Evolutionary conservation across 2,113 vertebrate species (phyloP).

Genomic region (Meles meles): DNA sequence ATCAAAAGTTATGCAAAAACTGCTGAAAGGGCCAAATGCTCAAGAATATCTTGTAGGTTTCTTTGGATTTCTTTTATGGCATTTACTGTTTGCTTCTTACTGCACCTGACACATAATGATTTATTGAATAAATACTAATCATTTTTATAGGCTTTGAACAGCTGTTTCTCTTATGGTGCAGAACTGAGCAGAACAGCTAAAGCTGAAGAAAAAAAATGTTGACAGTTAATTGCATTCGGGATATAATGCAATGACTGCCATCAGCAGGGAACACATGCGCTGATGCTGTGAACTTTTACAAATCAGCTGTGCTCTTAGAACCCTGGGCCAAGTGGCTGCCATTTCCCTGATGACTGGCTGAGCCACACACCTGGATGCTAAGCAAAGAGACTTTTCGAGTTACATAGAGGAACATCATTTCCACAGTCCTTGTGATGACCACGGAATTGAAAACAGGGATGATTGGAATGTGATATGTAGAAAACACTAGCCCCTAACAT

Average conservation of each 20-base stretch:
- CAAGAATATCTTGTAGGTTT: background rate
- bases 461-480: background rate
- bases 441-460: background rate
- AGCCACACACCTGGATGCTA: background rate
- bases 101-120: background rate
- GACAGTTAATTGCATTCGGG: conserved; percentile 22
- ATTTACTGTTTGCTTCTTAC: conserved; percentile 18
- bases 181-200: conserved; percentile 53
- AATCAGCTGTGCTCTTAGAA: conserved; percentile 34
- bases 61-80: background rate
- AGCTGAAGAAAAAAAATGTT: conserved; percentile 35
- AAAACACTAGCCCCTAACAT: background rate
- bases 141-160: conserved; percentile 31
- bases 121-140: conserved; percentile 45
- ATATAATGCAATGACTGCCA: conserved; percentile 4
- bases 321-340: too few relatives aligned
- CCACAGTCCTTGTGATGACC: background rate
- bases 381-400: background rate
- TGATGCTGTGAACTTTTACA: background rate
- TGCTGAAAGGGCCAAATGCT: background rate
- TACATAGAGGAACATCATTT: background rate
- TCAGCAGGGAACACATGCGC: background rate
- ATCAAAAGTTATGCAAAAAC: background rate
- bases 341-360: background rate
- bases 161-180: conserved; percentile 30